Evolutionary conservation across 2,888 invertebrate species (phyloP), one percentile per base, ranked within the genome.

Genomic region (Limnephilus rhombicus): DNA sequence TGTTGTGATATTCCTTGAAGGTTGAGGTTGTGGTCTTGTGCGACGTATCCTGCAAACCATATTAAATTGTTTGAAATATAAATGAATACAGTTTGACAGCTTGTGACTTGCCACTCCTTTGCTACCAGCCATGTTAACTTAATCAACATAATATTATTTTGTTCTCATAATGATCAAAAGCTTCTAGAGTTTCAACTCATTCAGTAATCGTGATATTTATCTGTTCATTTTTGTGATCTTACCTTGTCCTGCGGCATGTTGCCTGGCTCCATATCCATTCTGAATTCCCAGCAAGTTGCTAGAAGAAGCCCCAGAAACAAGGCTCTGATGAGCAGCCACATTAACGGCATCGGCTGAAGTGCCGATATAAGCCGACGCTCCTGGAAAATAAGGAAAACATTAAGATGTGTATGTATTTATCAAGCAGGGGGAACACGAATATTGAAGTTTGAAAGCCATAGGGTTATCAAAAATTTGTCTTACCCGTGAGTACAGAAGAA

Each of bases 201-300:
- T n/a, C 9, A 24, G 68, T 24, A 68, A 68, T 24, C 68, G 12
- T 18, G 53, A 53, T 53, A 53, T 53, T 53, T 53, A 15, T 53
- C 18, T 53, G 68, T 68, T 24, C 68, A n/a, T 24, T n/a, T 53
- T 53, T 18, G 53, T 15, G 3, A 15, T 53, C 15, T 68, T 90
- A 85, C 85, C 68, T 90, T 90, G 90, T 90, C 49, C 90, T 4
- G 80, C 91, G 80, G 49, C 89, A 83, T 86, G 89, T 37, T 90
- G 85, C 41, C 87, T 80, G n/a, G 92, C 86, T 41, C 93, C 93
- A 45, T 93, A 92, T 53, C 93, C 94, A 2, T 90, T 81, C 94
- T 96, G 96, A 80, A 96, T 95, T 12, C 96, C 96, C 18, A 96
- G 96, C 9, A 95, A 94, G 94, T 96, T 96, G 94, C 95, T 94